Evolutionary conservation across 2,113 vertebrate species (phyloP).

Genomic region (Spea bombifrons): DNA sequence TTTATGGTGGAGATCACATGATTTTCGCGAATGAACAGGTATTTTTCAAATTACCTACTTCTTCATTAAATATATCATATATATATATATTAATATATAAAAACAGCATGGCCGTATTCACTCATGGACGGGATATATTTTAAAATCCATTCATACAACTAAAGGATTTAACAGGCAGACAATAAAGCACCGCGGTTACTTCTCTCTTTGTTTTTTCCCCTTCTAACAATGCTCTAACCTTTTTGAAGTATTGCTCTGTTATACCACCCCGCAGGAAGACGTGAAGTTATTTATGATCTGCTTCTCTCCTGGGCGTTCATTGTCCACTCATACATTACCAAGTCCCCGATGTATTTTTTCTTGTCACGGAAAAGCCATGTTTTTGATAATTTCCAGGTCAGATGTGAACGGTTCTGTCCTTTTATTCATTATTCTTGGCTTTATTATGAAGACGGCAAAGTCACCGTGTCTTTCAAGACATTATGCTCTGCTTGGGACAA

Average conservation of each 20-base stretch:
- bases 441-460: slow-evolving; percentile 28
- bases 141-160: no score
- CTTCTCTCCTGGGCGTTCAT: not conserved
- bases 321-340: not conserved
- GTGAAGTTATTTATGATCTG: slow-evolving; percentile 32
- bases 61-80: no score
- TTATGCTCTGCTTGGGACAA: slow-evolving; percentile 33
- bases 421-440: slow-evolving; percentile 31
- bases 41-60: no score
- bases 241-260: slow-evolving; percentile 27
- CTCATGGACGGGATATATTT: no score
- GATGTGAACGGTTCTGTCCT: not conserved
- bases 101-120: no score
- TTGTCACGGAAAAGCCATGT: not conserved
- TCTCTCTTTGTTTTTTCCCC: slow-evolving; percentile 9
- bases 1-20: no score
- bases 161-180: not conserved
- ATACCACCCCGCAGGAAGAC: slow-evolving; percentile 5
- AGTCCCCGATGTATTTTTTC: not conserved
- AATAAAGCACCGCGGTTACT: not conserved
- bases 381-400: slow-evolving; percentile 28
- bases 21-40: no score
- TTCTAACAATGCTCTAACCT: slow-evolving; percentile 8
- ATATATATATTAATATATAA: no score
- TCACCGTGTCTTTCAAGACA: not conserved